These are phyloP conservation scores for Phymorhynchus buccinoides DNA, from an alignment of 1,140 invertebrate genomes.

Conservation along the genomic window DNA sequence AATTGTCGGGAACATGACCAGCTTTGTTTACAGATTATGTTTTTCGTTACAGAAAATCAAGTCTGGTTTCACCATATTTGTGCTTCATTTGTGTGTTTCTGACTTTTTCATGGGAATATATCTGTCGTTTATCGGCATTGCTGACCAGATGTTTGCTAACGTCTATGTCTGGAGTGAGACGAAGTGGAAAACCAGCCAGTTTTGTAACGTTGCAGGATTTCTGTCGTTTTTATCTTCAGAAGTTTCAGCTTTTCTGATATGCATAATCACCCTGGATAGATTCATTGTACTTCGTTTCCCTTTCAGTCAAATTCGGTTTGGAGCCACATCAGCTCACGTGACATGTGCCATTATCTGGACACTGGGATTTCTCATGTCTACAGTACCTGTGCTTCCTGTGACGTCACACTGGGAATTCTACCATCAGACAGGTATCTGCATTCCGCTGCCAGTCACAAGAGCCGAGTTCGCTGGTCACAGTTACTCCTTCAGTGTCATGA, in stretches of 20 bases:
- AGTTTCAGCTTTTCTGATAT: slow-evolving; percentile 55
- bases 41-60: slow-evolving; percentile 30
- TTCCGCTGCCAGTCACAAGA: slow-evolving; percentile 50
- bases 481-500: slow-evolving; percentile 48
- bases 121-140: slow-evolving; percentile 59
- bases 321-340: slow-evolving; percentile 33
- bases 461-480: slow-evolving; percentile 41
- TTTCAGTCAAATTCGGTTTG: slow-evolving; percentile 44
- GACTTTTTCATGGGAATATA: slow-evolving; percentile 67
- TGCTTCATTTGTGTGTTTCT: slow-evolving; percentile 56
- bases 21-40: slow-evolving; percentile 44
- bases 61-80: slow-evolving; percentile 45
- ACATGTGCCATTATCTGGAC: slow-evolving; percentile 34
- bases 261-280: slow-evolving; percentile 52
- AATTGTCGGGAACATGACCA: slow-evolving; percentile 47
- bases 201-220: slow-evolving; percentile 57
- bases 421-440: slow-evolving; percentile 46
- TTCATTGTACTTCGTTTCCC: slow-evolving; percentile 58
- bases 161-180: slow-evolving; percentile 53
- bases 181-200: slow-evolving; percentile 51
- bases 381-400: slow-evolving; percentile 36
- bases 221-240: slow-evolving; percentile 58
- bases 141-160: slow-evolving; percentile 57
- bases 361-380: slow-evolving; percentile 37
- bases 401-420: slow-evolving; percentile 50